phyloP scores from a whole-genome alignment of 2,888 invertebrate genomes.

The Cephus nigrinus region DNA sequence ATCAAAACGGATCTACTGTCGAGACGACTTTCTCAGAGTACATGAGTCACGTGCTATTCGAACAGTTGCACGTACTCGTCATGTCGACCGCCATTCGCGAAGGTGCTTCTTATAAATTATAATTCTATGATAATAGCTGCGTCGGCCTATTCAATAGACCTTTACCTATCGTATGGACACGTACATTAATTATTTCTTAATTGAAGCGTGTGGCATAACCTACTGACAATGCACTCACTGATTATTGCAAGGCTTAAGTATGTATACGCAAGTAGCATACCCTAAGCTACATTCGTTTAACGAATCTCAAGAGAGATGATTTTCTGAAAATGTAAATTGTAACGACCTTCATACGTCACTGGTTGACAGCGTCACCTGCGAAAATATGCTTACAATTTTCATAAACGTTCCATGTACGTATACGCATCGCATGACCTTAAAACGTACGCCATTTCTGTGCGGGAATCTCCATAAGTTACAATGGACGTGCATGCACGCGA shows the following conservation, averaged over 20 bases:
- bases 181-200: neutral
- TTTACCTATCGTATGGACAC: neutral
- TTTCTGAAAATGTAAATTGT: neutral
- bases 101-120: neutral
- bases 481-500: neutral
- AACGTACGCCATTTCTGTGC: neutral
- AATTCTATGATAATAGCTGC: neutral
- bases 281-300: neutral
- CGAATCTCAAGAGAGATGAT: neutral
- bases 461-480: neutral
- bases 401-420: neutral
- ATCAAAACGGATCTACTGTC: neutral
- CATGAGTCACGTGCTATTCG: neutral
- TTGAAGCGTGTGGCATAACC: neutral
- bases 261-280: neutral
- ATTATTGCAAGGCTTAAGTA: neutral
- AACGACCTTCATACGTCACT: neutral
- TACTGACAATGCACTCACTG: neutral
- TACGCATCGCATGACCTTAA: neutral
- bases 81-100: neutral
- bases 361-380: neutral
- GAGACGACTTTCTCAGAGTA: neutral
- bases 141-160: neutral
- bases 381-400: neutral
- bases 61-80: neutral